A percentile compares a stretch with the other conserved stretches of the same genome.
phyloP scores from a whole-genome alignment of 2,113 vertebrate genomes.

The Notechis scutatus region DNA sequence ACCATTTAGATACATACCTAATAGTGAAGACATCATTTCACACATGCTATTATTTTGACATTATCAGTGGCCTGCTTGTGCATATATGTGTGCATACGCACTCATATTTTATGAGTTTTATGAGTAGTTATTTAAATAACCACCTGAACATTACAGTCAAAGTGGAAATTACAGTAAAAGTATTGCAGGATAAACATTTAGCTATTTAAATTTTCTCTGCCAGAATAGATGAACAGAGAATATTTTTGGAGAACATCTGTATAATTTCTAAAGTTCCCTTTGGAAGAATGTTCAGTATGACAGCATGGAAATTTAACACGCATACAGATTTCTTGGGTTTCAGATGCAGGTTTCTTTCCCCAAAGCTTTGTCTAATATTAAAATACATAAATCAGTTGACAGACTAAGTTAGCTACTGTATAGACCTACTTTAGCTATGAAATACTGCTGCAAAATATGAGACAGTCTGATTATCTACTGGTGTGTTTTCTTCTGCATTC shows the following conservation, averaged over 20 bases:
- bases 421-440: constrained; percentile 1
- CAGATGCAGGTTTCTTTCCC: neutral
- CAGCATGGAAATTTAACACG: constrained; percentile 11
- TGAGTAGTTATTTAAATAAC: neutral
- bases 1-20: neutral
- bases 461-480: neutral
- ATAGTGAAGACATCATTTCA: neutral
- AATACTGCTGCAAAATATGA: constrained; percentile 5
- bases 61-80: neutral
- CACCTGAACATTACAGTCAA: neutral
- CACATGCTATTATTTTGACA: neutral
- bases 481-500: neutral
- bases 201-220: neutral
- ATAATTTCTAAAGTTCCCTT: neutral
- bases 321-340: constrained; percentile 1
- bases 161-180: neutral
- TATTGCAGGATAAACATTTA: constrained; percentile 1
- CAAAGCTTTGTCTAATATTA: neutral
- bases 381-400: neutral
- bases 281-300: constrained; percentile 15
- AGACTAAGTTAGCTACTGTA: neutral
- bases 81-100: neutral
- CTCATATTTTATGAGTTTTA: neutral
- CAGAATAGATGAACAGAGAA: neutral
- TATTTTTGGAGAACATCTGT: neutral